Evolutionary conservation across 1,140 invertebrate genomes (phyloP), one percentile per base, ranked within the genome.

Genomic region (Bombus confusus): DNA sequence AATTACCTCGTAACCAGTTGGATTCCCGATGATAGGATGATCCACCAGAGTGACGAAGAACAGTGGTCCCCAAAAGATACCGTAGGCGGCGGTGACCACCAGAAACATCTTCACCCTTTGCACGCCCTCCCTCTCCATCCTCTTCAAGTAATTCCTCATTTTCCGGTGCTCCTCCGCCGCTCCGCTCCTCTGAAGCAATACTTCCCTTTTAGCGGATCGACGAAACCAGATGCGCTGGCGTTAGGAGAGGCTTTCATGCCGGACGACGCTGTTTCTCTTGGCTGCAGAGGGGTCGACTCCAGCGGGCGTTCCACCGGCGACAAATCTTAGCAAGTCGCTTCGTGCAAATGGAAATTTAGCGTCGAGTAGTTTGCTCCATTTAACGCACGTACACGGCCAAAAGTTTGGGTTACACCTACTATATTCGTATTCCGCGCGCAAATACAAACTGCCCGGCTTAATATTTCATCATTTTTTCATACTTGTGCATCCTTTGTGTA

Each of bases 61-160:
- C 83, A 98, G 95, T 37, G 98, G 98, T 85, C 98, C 98, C 98
- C 98, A 98, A 95, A 98, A 98, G 57, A 98, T 95, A 31, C 98
- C 96, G 92, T 98, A 98, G 10, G 97, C 97, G 0, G 97, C 96
- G 0, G 97, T 98, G 93, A 98, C 98, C 80, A 98, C 97, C 43
- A 98, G 96, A 94, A 98, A 98, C 97, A 98, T 98, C 93, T 98
- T 97, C 18, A 98, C 97, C 62, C 97, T 95, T 88, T 97, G 97
- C 73, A 97, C 97, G 37, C 97, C 97, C 89, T 98, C 97, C 31
- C 96, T 95, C 93, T 98, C 97, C 95, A 98, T 97, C 86, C 97
- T 95, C 78, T 96, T 96, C 68, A 98, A 95, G 94, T 98, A 98
- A 88, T 97, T 97, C 83, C 97, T 96, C 95, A 98, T 97, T 83